phyloP scores from a whole-genome alignment of 2,797 vertebrate genomes.

The Pangasius macronema region DNA sequence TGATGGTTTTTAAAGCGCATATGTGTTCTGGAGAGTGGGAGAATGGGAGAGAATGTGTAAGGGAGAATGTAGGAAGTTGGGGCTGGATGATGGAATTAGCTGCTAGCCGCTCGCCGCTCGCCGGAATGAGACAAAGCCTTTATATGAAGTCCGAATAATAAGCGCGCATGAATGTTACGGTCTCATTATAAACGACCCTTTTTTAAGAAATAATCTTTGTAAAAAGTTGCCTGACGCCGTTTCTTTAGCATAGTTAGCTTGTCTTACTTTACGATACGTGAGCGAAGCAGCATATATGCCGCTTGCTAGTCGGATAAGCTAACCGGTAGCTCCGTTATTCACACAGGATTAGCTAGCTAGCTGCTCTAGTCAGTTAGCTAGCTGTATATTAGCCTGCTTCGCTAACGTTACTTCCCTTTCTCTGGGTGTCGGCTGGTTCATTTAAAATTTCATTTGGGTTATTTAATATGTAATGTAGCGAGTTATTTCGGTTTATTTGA shows the following conservation, averaged over 20 bases:
- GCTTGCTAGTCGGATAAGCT: slow-evolving; percentile 11
- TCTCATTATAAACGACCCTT: no score
- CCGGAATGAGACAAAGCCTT: slow-evolving; percentile 10
- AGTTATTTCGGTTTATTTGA: neutral
- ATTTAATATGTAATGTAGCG: neutral
- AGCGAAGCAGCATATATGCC: neutral
- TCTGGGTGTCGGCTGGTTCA: neutral
- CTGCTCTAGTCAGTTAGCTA: neutral
- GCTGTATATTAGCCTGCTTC: neutral
- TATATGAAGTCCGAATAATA: neutral
- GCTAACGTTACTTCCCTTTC: slow-evolving; percentile 20
- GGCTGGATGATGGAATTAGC: neutral
- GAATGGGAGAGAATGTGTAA: neutral
- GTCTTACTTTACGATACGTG: neutral
- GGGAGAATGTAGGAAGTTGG: slow-evolving; percentile 4
- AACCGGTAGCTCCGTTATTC: slow-evolving; percentile 39
- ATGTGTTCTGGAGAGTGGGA: neutral
- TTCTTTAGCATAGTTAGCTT: neutral
- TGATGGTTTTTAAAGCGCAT: neutral
- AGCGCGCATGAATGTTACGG: no score
- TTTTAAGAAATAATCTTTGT: no score
- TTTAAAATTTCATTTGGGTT: neutral
- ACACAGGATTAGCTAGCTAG: neutral
- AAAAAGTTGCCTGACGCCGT: no score
- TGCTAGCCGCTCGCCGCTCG: slow-evolving; percentile 9